Base-by-base conservation (phyloP, 1,140 invertebrate genomes). In the Leptinotarsa undecemlineata region DNA sequence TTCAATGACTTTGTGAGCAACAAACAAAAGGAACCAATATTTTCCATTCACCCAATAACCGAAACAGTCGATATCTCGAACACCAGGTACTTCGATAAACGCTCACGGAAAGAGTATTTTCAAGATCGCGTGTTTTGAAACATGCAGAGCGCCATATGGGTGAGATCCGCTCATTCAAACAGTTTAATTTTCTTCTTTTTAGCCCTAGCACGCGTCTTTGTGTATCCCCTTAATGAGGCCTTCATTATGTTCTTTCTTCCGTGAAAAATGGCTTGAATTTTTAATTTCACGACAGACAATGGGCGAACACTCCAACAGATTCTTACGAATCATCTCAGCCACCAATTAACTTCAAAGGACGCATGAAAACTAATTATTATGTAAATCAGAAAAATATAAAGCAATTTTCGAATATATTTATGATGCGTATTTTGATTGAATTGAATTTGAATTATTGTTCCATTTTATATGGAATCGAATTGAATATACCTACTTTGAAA, bases 161-260 rank as follows among this genome's bases (percentile, higher is more conserved):
- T 64, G 63, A 64, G 63, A 23, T 64, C 63, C 63, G 20, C 63
- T 64, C 62, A 64, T 64, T 21, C 11, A 20, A 64, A 64, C 26
- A 64, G 63, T 64, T 64, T 64, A 64, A 64, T 64, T 64, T 64
- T 64, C 17, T 64, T 64, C 17, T 64, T 64, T 64, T 64, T 21
- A 20, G 26, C 17, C 63, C 26, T 23, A 64, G 63, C 63, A 64
- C 63, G 26, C 63, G 63, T 64, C 20, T 21, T 33, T 57, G 51
- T 57, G 14, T 19, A 57, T 57, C 51, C 51, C 51, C 51, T 57
- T 64, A 64, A 64, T 64, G 63, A 64, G 20, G 21, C 63, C 20
- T 64, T 64, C 63, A 64, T 33, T 23, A 23, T 21, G 63, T 64
- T 23, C 51, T 57, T n/a, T 64, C 63, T 64, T 64, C 63, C 63